phyloP scores from a whole-genome alignment of 2,888 invertebrate genomes.

The Pristionchus mayeri region DNA sequence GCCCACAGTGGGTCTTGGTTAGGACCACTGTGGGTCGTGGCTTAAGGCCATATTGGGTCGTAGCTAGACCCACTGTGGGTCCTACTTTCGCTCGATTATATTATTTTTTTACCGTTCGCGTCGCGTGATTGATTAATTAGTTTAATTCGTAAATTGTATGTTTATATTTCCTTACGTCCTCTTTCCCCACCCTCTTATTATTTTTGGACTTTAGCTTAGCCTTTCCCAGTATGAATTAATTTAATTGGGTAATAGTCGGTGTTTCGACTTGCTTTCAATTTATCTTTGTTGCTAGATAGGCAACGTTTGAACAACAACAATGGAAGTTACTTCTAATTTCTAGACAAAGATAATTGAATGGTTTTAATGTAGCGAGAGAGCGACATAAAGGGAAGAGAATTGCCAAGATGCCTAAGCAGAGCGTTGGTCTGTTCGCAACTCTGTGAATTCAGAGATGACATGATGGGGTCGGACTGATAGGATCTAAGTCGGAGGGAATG shows the following conservation, averaged over 20 bases:
- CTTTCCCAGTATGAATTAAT: no score
- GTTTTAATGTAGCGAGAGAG: neutral
- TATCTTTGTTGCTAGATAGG: no score
- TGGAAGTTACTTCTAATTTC: no score
- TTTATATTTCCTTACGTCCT: no score
- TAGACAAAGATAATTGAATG: neutral
- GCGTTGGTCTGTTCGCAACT: slow-evolving; percentile 18
- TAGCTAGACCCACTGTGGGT: neutral
- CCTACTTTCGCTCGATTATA: neutral
- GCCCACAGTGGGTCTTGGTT: neutral
- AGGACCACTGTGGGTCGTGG: neutral
- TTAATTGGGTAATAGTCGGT: no score
- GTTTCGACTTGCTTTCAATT: no score
- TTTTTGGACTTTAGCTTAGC: no score
- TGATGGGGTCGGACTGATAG: neutral
- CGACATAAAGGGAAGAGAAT: neutral
- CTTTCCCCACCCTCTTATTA: neutral
- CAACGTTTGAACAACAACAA: no score
- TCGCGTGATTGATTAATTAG: neutral
- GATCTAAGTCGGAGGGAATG: slow-evolving; percentile 6
- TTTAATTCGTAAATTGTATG: no score
- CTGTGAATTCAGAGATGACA: slow-evolving; percentile 5
- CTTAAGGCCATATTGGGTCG: neutral
- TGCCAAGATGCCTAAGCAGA: neutral
- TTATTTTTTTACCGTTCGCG: neutral